Evolutionary conservation across 2,888 invertebrate genomes (phyloP), one percentile per base, ranked within the genome.

Genomic region (Aradus depressus): DNA sequence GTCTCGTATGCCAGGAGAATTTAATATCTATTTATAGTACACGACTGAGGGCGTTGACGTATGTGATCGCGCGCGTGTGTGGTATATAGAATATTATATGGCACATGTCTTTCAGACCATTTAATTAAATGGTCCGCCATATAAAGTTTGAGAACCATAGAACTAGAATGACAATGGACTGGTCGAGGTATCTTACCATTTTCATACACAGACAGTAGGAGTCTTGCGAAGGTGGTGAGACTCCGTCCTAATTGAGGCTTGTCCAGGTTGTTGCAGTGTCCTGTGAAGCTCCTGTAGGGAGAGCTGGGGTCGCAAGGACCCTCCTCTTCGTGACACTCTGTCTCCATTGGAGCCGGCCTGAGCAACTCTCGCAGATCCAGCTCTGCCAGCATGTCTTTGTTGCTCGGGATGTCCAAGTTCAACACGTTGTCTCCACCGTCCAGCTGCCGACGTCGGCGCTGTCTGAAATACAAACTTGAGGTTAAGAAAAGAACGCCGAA

Each of bases 181-280:
- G n/a, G n/a, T n/a, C n/a, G n/a, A n/a, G n/a, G n/a, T 50, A 8
- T 62, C 70, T 71, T 63, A 80, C 82, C 89, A 65, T 92, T 90
- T 68, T 90, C 88, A 66, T 92, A 92, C 50, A 80, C 81, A 2
- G 90, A 84, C 0, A 90, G 88, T 54, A 92, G 65, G 53, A 92
- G 70, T 59, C 92, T 77, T 1, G 86, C 82, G 64, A 92, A 90
- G 0, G 86, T 84, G 0, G 88, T 85, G 62, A 91, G 71, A 61
- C 88, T 82, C 64, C 87, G 85, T 16, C 89, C 92, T 62, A 84
- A 76, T 51, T 75, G 77, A 0, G 90, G 88, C 63, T 87, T 84
- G 26, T 84, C 75, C 44, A 91, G 67, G 64, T 92, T 92, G 63
- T 92, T 92, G 64, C 92, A 92, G 62, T 84, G 82, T 1, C 91